phyloP scores from a whole-genome alignment of 2,113 vertebrate genomes.

The Polypterus senegalus region DNA sequence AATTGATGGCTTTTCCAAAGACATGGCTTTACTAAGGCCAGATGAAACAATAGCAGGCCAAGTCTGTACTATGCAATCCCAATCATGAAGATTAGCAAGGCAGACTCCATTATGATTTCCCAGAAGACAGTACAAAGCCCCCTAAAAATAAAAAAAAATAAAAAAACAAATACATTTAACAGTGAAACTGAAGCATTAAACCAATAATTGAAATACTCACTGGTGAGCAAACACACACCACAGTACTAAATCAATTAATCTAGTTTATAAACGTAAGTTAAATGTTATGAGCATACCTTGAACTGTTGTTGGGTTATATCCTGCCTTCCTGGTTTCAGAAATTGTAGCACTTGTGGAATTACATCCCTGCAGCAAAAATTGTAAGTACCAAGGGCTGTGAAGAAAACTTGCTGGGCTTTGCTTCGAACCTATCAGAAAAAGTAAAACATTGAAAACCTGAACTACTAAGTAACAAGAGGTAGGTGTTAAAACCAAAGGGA shows the following conservation, averaged over 20 bases:
- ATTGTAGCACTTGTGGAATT: constrained; percentile 79
- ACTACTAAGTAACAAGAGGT: too few relatives aligned
- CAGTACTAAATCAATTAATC: not conserved
- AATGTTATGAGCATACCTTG: constrained; percentile 58
- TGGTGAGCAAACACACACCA: not conserved
- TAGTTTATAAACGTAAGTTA: not conserved
- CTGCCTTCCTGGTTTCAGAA: constrained; percentile 62
- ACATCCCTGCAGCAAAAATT: constrained; percentile 93
- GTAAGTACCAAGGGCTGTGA: constrained; percentile 83
- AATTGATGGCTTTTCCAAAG: constrained; percentile 89
- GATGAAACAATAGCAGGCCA: constrained; percentile 89
- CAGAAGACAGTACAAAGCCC: constrained; percentile 92
- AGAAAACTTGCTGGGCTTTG: constrained; percentile 84
- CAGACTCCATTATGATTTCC: constrained; percentile 84
- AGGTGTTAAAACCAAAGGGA: too few relatives aligned
- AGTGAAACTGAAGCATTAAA: not conserved
- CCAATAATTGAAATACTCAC: not conserved
- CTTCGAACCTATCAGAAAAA: constrained; percentile 65
- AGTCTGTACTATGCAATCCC: constrained; percentile 85
- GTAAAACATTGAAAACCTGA: not conserved
- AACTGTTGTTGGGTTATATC: constrained; percentile 84
- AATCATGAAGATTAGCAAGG: constrained; percentile 87
- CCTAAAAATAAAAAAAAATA: constrained; percentile 37
- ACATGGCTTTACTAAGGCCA: constrained; percentile 88
- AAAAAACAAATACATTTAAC: constrained; percentile 2